Percentiles rank a stretch among this genome's conserved stretches.
Evolutionary conservation across 2,888 invertebrate genomes (phyloP).

Genomic region (Muscina levida): DNA sequence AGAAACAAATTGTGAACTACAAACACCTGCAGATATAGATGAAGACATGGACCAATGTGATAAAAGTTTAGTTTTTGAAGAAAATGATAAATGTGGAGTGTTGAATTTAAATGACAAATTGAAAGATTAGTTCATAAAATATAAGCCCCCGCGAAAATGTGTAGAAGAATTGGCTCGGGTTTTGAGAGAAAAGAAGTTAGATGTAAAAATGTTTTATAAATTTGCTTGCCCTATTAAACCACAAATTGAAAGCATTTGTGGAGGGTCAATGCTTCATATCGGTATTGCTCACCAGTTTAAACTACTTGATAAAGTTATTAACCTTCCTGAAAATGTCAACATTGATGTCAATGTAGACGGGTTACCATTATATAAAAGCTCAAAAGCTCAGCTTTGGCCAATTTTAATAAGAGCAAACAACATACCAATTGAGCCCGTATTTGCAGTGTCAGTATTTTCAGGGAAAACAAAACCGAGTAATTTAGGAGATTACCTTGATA

Average conservation of each 20-base stretch:
- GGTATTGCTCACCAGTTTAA: slow-evolving; percentile 26
- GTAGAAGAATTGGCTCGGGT: slow-evolving; percentile 27
- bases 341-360: slow-evolving; percentile 24
- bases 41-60: not conserved
- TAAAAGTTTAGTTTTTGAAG: slow-evolving; percentile 11
- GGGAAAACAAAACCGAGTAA: slow-evolving; percentile 18
- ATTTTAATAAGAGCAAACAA: slow-evolving; percentile 33
- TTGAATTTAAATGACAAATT: slow-evolving; percentile 35
- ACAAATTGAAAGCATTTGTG: slow-evolving; percentile 42
- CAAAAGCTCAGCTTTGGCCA: slow-evolving; percentile 31
- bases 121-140: slow-evolving; percentile 29
- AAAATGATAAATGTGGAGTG: slow-evolving; percentile 31
- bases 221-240: slow-evolving; percentile 26
- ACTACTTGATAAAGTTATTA: slow-evolving; percentile 37
- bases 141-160: slow-evolving; percentile 35
- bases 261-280: slow-evolving; percentile 41
- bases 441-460: slow-evolving; percentile 21
- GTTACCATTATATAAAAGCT: slow-evolving; percentile 24
- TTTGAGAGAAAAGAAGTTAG: slow-evolving; percentile 33
- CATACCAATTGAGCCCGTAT: slow-evolving; percentile 16
- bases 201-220: slow-evolving; percentile 34
- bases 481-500: slow-evolving; percentile 12
- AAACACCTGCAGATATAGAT: slow-evolving; percentile 51
- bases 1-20: too few species aligned
- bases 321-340: slow-evolving; percentile 39